phyloP scores from a whole-genome alignment of 2,113 vertebrate species.

The Indri indri region DNA sequence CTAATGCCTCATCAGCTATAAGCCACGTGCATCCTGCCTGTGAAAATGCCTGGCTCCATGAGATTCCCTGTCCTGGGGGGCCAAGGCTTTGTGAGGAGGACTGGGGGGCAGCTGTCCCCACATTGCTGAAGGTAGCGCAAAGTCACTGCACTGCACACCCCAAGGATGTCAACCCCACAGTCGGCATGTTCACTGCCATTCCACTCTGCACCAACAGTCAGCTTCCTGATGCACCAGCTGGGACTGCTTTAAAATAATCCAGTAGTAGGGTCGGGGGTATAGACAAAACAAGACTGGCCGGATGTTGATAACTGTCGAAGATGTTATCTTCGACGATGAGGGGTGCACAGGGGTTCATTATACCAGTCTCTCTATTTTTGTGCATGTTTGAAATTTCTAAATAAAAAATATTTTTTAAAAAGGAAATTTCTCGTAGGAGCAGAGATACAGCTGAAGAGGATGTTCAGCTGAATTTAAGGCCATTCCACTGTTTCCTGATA shows the following conservation, averaged over 20 bases:
- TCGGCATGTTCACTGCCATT: not conserved
- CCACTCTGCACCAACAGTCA: not conserved
- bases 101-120: not conserved
- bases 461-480: not conserved
- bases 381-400: not conserved
- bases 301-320: not conserved
- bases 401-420: not conserved
- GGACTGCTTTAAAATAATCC: not conserved
- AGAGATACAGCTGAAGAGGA: not conserved
- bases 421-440: not conserved
- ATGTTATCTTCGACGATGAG: no score
- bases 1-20: no score
- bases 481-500: not conserved
- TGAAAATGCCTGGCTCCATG: not conserved
- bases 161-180: no score
- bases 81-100: not conserved
- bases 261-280: not conserved
- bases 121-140: not conserved
- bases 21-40: fast-evolving
- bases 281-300: not conserved
- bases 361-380: not conserved
- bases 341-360: not conserved
- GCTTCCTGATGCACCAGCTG: not conserved
- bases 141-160: not conserved
- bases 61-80: not conserved